Base-by-base conservation (phyloP, 2,113 vertebrate genomes). In the Tachysurus vachellii region DNA sequence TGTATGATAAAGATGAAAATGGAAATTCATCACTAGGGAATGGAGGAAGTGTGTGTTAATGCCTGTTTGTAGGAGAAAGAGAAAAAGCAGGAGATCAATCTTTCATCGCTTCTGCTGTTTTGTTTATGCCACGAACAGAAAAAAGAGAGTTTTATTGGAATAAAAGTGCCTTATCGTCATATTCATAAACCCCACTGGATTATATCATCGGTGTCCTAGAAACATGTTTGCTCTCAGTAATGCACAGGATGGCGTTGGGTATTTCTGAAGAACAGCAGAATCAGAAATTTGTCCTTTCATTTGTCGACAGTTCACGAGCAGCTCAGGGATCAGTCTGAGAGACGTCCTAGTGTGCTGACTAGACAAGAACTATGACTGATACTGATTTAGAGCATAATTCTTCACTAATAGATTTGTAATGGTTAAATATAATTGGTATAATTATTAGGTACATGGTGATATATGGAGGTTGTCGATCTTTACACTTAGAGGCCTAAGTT, bases 1-100 rank as follows among this genome's bases (percentile, higher is more conserved):
- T 90, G 92, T 93, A 93, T 93, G 92, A 91, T 94, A 89, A 91
- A 90, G 90, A 92, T 91, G 90, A 92, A 94, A 94, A 94, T 91
- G 89, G 93, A 92, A 93, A 92, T 93, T 94, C 92, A 93, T 94
- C 93, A 92, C 93, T 90, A 61, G 85, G 84, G 86, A 83, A 90
- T 86, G 91, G 54, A 86, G 9, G 66, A 87, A 47, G 42, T 13
- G 14, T 71, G 56, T 75, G 79, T 73, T 56, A 26, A 80, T 62
- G 71, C 73, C 88, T 68, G 75, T n/a, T 53, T 59, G 64, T 59
- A 42, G n/a, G 77, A 84, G 85, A 85, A 68, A 83, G 80, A 90
- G 50, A 89, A 47, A 79, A 5, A 57, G 77, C 59, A 31, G 44
- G 50, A 64, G 42, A 82, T 82, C 36, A 61, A 64, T 28, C 36